These are phyloP conservation scores for Schizothorax lantsangensis DNA, from an alignment of 2,797 vertebrate genomes.

Conservation along the genomic window DNA sequence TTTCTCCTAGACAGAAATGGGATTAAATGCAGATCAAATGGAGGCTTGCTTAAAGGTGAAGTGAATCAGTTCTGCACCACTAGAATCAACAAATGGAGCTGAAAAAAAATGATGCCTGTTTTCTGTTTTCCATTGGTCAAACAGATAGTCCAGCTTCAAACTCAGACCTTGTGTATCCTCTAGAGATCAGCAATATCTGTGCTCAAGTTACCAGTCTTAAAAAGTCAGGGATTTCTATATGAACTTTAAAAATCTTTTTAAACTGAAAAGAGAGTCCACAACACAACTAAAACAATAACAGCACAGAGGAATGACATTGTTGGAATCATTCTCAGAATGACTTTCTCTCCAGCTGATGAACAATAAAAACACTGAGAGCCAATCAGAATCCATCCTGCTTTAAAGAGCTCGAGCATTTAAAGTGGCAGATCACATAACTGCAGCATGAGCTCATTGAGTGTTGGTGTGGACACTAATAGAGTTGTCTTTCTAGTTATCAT, in stretches of 20 bases:
- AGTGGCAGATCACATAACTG: neutral
- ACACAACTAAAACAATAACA: neutral
- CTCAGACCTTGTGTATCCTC: neutral
- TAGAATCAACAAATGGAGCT: neutral
- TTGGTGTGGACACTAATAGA: neutral
- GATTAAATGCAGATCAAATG: constrained; percentile 30
- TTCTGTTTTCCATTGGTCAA: neutral
- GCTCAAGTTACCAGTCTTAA: neutral
- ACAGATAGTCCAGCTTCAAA: neutral
- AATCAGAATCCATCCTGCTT: neutral
- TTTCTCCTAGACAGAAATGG: neutral
- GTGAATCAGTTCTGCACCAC: neutral
- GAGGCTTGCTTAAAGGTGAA: constrained; percentile 5
- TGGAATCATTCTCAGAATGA: neutral
- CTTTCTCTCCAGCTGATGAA: neutral
- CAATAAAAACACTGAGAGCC: neutral
- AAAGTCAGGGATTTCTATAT: neutral
- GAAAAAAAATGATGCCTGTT: neutral
- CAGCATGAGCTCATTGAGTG: neutral
- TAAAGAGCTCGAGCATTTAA: neutral
- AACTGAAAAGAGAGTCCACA: no score
- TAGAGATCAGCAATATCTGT: neutral
- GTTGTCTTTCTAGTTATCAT: neutral
- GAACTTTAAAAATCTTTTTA: neutral
- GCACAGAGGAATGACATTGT: neutral